Evolutionary conservation across 2,113 vertebrate genomes (phyloP).

Genomic region (Coturnix japonica): DNA sequence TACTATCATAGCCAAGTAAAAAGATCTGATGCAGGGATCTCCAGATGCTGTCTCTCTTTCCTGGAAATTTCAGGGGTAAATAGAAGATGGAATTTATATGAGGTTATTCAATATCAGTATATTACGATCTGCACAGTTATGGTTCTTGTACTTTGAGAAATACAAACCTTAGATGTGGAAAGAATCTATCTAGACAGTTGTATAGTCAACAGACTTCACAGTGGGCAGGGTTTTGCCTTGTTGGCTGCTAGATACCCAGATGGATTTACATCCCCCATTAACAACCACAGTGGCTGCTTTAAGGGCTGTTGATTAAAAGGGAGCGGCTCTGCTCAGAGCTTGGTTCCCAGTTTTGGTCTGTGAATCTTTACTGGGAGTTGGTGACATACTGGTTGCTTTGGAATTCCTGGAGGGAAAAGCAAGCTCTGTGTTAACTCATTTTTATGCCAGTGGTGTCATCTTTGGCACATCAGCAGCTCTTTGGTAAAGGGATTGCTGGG

Average conservation of each 20-base stretch:
- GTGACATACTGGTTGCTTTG: constrained; percentile 63
- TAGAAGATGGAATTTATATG: not conserved
- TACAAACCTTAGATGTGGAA: not conserved
- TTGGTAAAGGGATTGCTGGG: not conserved
- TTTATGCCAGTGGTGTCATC: not conserved
- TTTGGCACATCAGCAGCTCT: not conserved
- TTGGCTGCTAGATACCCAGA: not conserved
- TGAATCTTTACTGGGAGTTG: constrained; percentile 71
- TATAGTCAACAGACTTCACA: not conserved
- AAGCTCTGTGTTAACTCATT: not conserved
- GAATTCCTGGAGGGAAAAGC: constrained; percentile 37
- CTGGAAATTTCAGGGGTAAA: not conserved
- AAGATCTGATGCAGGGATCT: not conserved
- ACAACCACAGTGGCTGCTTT: not conserved
- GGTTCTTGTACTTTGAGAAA: not conserved
- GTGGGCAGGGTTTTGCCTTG: not conserved
- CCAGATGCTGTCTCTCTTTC: not conserved
- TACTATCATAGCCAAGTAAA: accelerated
- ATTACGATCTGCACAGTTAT: not conserved
- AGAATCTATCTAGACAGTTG: not conserved
- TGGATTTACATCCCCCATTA: constrained; percentile 25
- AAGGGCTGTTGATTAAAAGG: constrained; percentile 80
- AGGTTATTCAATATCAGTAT: not conserved
- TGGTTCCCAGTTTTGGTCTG: constrained; percentile 79
- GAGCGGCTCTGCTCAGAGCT: constrained; percentile 79